Evolutionary conservation across 2,797 vertebrate genomes (phyloP).

Genomic region (Platyrinchus mystaceus): DNA sequence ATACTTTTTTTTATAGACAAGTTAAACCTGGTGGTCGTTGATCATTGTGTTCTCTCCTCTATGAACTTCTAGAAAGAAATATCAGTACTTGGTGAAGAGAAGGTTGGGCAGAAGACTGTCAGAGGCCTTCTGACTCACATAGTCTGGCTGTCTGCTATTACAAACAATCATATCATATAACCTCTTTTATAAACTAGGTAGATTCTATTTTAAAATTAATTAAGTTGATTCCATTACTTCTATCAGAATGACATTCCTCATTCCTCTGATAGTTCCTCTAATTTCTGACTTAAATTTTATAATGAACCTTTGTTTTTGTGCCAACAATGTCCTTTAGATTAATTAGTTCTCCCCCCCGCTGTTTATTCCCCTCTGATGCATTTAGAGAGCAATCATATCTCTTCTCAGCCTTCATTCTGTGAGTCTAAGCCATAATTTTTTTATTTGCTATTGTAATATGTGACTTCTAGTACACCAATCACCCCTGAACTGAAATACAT

Average conservation of each 20-base stretch:
- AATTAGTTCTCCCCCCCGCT: neutral
- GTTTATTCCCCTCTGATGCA: neutral
- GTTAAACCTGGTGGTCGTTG: neutral
- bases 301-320: neutral
- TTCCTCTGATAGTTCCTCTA: neutral
- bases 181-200: neutral
- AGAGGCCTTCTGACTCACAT: neutral
- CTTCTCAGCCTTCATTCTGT: neutral
- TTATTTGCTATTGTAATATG: neutral
- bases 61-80: neutral
- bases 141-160: neutral
- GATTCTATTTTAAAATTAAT: neutral
- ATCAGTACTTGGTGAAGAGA: neutral
- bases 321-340: neutral
- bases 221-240: neutral
- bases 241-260: neutral
- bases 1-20: neutral
- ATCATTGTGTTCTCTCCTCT: neutral
- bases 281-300: constrained; percentile 1
- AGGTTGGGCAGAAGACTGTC: neutral
- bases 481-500: neutral
- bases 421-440: neutral
- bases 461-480: neutral
- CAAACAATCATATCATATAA: neutral
- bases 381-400: neutral